phyloP scores from a whole-genome alignment of 2,113 vertebrate species.

The Sceloporus undulatus region DNA sequence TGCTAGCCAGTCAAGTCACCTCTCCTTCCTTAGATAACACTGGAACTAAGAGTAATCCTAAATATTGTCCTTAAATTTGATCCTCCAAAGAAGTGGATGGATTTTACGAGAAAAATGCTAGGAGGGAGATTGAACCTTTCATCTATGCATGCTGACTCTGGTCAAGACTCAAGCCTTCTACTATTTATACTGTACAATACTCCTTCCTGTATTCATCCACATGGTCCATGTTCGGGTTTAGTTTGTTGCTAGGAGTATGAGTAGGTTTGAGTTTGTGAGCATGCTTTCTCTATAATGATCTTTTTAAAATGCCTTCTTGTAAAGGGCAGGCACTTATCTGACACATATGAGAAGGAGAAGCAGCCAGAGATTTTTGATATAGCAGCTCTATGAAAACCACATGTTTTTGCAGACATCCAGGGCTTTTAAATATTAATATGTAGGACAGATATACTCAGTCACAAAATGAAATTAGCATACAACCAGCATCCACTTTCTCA shows the following conservation, averaged over 20 bases:
- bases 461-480: constrained; percentile 54
- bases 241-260: background rate
- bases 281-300: constrained; percentile 7
- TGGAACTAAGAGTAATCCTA: background rate
- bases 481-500: constrained; percentile 33
- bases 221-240: background rate
- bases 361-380: constrained; percentile 42
- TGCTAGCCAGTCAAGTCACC: background rate
- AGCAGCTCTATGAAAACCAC: constrained; percentile 55
- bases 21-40: background rate
- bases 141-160: background rate
- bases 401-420: constrained; percentile 64
- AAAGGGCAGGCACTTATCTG: constrained; percentile 50
- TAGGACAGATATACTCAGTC: constrained; percentile 62
- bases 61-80: background rate
- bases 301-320: constrained; percentile 46
- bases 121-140: too few species aligned
- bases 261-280: constrained; percentile 2
- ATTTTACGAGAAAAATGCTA: background rate
- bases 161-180: background rate
- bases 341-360: constrained; percentile 47
- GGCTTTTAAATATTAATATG: constrained; percentile 60
- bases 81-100: background rate
- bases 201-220: background rate
- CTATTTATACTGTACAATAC: background rate